Conservation (phyloP, 2,888 invertebrate genomes). For the Lasioglossum pauxillum region DNA sequence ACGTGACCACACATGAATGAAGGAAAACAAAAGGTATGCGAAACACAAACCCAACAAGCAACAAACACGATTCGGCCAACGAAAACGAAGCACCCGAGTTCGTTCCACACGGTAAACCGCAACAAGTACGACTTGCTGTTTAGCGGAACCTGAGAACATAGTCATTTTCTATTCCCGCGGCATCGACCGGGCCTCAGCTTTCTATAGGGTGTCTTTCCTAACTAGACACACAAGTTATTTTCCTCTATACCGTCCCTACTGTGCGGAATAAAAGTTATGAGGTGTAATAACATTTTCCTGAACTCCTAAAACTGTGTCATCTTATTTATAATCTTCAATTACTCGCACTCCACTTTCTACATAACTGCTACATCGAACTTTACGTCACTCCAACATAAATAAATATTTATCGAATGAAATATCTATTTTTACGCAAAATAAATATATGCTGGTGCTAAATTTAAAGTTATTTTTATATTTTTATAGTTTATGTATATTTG, state of each 20-base stretch:
- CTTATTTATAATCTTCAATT: too few species aligned
- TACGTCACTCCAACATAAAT: too few species aligned
- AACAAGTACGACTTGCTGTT: slow-evolving; percentile 24
- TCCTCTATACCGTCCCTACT: background rate
- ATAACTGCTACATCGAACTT: too few species aligned
- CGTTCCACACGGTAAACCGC: background rate
- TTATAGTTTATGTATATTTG: too few species aligned
- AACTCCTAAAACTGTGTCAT: background rate
- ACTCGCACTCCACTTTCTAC: too few species aligned
- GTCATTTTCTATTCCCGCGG: background rate
- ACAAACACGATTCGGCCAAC: background rate
- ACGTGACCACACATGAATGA: background rate
- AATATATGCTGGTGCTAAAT: too few species aligned
- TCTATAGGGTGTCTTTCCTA: background rate
- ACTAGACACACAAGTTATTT: background rate
- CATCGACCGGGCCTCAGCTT: background rate
- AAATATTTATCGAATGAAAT: too few species aligned
- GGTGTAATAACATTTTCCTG: background rate
- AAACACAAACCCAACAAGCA: background rate
- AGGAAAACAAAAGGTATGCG: background rate
- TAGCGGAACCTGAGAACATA: background rate
- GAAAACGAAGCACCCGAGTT: background rate
- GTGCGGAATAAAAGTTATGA: background rate
- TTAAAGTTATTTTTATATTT: too few species aligned
- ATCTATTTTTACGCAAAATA: too few species aligned